Base-by-base conservation (phyloP, 64 coral and sea anemone species). In the Stichodactyla mertensii region DNA sequence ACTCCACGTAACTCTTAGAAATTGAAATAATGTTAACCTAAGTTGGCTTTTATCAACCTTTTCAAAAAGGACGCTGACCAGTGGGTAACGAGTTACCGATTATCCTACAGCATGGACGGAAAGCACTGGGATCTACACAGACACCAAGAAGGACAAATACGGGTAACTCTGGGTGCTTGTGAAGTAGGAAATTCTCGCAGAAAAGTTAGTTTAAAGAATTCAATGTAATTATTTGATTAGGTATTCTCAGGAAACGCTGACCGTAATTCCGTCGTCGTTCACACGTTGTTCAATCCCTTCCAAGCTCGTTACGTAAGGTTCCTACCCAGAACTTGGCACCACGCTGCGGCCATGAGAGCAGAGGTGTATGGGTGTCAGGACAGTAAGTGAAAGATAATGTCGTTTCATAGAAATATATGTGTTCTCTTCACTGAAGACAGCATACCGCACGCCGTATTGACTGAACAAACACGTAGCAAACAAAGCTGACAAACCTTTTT, bases 211-310 rank as follows among this genome's bases (percentile, higher is more conserved):
- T 11, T 58, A 58, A 9, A 58, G 56, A 58, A 15, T 58, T 58
- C 56, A 11, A 58, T 11, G 0, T 4, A 66, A 66, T 18, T 66
- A 1, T 66, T 19, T 20, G 6, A 27, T 28, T 12, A 85, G 83
- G 59, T 85, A 18, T 85, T 85, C 56, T 57, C 52, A 61, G 83
- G 83, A 14, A 85, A 85, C 59, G 20, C 83, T 51, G 83, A 85
- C 54, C 12, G 56, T 2, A 31, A 85, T 6, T 54, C 83, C 10
- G 7, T 85, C 27, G 83, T 62, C 13, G 27, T 54, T 52, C 83
- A 85, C 22, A 55, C 61, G 13, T 31, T 85, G 6, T 36, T 24
- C 59, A 36, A 55, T 14, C 56, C 83, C 8, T 20, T 85, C 55
- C 13, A 60, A 62, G 57, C 83, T 16, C 45, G 83, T 16, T 85